Evolutionary conservation across 2,888 invertebrate genomes (phyloP), one percentile per base, ranked within the genome.

Genomic region (Meteorus cinctellus): DNA sequence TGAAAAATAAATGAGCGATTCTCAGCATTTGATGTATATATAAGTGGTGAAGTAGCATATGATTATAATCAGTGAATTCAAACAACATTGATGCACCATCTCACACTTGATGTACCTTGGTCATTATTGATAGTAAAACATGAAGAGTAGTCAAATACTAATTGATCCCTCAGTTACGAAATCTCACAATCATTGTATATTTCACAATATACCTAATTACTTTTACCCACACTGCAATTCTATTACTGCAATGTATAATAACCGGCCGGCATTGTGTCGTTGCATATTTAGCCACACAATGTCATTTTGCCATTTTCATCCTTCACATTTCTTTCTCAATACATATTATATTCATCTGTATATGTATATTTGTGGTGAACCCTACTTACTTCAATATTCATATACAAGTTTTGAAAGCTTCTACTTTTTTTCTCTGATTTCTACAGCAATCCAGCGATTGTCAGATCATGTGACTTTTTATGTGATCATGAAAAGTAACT

Each of bases 401-500:
- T 34, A 31, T 34, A 31, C 16, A 31, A 34, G 34, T 55, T 16
- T 55, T 14, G 59, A 14, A 4, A 62, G 29, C 2, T 62, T 16
- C 10, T 29, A 14, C n/a, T 31, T 62, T 31, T 62, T 62, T 14
- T 31, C 59, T 60, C 19, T 29, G 62, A 29, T 62, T 62, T 62
- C 27, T 31, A 27, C 29, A 62, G 62, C 31, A 62, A 62, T 31
- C 36, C 31, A 31, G 2, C n/a, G 31, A 51, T 69, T 51, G 55
- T 34, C 36, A 24, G 55, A 41, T 63, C n/a, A 14, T 72, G 60
- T 72, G 63, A 63, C 34, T 66, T 63, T 27, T 88, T 88, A 89
- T 88, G 87, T 89, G 83, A 89, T 89, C 82, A 86, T 85, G 81
- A 89, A 87, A 79, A 88, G 84, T 81, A 88, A 86, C 88, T 89